Evolutionary conservation across 2,113 vertebrate genomes (phyloP).

Genomic region (Muntiacus muntjak): DNA sequence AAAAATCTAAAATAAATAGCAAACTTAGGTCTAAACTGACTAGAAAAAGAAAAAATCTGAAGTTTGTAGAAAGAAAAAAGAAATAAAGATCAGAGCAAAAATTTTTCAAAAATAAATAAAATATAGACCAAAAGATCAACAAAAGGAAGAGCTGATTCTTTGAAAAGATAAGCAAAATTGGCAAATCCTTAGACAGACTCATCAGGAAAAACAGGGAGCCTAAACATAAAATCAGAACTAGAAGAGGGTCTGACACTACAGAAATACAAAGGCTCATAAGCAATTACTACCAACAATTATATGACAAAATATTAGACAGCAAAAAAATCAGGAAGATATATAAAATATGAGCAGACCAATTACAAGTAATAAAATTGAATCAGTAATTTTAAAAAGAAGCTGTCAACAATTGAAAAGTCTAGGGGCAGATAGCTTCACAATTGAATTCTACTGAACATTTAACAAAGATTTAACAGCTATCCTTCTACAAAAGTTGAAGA

Average conservation of each 20-base stretch:
- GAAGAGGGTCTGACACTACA: not conserved
- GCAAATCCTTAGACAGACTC: not conserved
- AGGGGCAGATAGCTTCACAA: not conserved
- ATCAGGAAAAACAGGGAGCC: not conserved
- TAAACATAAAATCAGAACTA: not conserved
- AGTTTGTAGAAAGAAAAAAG: not conserved
- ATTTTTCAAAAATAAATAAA: not conserved
- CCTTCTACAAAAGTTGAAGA: not conserved
- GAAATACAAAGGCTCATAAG: not conserved
- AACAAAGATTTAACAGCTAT: not conserved
- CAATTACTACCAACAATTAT: not conserved
- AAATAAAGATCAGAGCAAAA: not conserved
- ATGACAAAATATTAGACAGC: not conserved
- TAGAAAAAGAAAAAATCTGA: not conserved
- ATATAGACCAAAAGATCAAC: not conserved
- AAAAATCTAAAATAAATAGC: not conserved
- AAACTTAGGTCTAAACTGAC: not conserved
- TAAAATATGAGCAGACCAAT: not conserved
- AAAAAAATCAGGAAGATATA: not conserved
- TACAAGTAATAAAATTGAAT: not conserved
- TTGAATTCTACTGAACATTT: not conserved
- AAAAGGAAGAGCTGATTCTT: not conserved
- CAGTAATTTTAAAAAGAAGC: not conserved
- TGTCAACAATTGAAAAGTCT: not conserved
- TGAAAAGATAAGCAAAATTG: not conserved